A percentile compares a stretch with the other conserved stretches of the same genome.
phyloP scores from a whole-genome alignment of 2,888 invertebrate species.

The Minunthozetes semirufus region DNA sequence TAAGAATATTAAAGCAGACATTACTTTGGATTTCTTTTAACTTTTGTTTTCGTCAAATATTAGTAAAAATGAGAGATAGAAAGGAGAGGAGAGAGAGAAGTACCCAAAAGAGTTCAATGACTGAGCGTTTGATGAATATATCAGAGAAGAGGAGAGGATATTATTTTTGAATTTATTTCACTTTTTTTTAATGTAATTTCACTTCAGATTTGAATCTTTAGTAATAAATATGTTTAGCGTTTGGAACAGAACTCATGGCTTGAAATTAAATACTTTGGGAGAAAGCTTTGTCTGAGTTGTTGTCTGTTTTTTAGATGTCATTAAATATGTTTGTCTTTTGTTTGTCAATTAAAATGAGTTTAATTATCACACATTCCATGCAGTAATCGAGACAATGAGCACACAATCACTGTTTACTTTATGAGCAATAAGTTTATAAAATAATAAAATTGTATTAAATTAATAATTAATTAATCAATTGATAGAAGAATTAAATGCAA shows the following conservation, averaged over 20 bases:
- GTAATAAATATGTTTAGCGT: background rate
- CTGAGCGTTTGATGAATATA: background rate
- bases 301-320: background rate
- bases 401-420: slow-evolving; percentile 20
- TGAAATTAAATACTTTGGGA: background rate
- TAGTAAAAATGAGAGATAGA: background rate
- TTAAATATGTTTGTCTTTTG: background rate
- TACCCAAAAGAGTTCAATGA: slow-evolving; percentile 22
- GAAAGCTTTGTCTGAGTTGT: background rate
- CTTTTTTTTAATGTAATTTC: slow-evolving; percentile 3
- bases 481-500: background rate
- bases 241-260: background rate
- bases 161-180: background rate
- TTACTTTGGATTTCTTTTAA: background rate
- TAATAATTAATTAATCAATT: background rate
- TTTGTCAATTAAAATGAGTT: slow-evolving; percentile 6
- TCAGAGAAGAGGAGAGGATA: background rate
- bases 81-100: background rate
- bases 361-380: slow-evolving; percentile 28
- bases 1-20: background rate
- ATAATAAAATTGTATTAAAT: background rate
- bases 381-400: slow-evolving; percentile 19
- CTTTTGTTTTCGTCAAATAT: background rate
- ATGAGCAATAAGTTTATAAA: slow-evolving; percentile 12
- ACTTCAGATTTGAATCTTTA: background rate